phyloP scores from a whole-genome alignment of 2,888 invertebrate species.

The Hyalella azteca region DNA sequence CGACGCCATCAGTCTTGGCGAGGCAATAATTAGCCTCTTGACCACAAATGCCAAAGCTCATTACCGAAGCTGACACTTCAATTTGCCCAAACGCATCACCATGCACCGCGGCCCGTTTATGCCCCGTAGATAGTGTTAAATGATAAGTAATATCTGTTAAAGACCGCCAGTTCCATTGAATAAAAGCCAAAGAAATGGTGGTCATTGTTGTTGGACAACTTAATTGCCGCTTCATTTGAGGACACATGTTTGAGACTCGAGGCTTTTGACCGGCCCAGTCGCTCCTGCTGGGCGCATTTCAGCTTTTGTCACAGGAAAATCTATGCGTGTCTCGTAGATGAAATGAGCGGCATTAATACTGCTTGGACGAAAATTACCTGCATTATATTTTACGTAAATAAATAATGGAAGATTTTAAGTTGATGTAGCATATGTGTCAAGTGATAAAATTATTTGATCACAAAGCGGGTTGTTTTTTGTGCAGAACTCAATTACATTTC shows the following conservation, averaged over 20 bases:
- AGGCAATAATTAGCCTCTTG: constrained; percentile 5
- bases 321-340: not conserved
- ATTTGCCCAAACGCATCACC: constrained; percentile 1
- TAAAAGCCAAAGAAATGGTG: constrained; percentile 25
- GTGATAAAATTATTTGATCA: too few species aligned
- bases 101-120: not conserved
- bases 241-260: not conserved
- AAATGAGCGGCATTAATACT: not conserved
- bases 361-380: not conserved
- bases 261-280: too few species aligned
- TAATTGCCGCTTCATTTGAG: not conserved
- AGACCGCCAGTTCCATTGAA: constrained; percentile 35
- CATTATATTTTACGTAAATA: not conserved
- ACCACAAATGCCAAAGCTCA: constrained; percentile 37
- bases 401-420: not conserved
- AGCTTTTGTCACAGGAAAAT: too few species aligned
- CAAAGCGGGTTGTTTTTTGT: too few species aligned
- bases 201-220: constrained; percentile 26
- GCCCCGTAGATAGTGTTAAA: constrained; percentile 19
- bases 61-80: constrained; percentile 28
- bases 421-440: not conserved
- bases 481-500: too few species aligned
- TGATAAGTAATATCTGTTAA: constrained; percentile 35
- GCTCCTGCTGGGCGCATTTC: too few species aligned
- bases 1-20: not conserved